Evolutionary conservation across 2,888 invertebrate species (phyloP), one percentile per base, ranked within the genome.

Genomic region (Apamea monoglypha): DNA sequence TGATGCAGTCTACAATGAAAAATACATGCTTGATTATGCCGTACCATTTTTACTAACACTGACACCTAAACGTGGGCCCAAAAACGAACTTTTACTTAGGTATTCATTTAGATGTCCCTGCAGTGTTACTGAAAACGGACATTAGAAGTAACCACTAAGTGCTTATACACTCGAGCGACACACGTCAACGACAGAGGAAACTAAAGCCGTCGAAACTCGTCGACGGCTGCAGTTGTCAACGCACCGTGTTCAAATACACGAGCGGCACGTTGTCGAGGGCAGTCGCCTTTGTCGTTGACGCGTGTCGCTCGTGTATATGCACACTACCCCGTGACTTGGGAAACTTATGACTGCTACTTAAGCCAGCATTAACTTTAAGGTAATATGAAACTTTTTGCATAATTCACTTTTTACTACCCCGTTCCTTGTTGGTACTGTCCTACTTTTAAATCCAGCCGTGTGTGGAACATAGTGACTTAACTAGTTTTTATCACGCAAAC

Each of bases 401-500:
- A 77, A 77, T 70, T 70, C 8, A 66, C 18, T 50, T 81, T 70
- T 77, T 59, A 68, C 40, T 56, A 59, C 71, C 10, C 12, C 29
- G 59, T 50, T 59, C 70, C 76, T 70, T 63, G 78, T 63, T 56
- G 10, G 36, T 74, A 66, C 67, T 87, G 78, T 50, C 74, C 85
- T 76, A 87, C 44, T 85, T 88, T 76, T 53, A 63, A 82, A 70
- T 72, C 21, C n/a, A 68, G 36, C 14, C 66, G 66, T 70, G 76
- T 68, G 78, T 74, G 73, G 36, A 67, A 71, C 53, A 36, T 50
- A 40, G 66, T 36, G 21, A 44, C 53, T n/a, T 61, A 72, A 87
- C 50, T 83, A 74, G 80, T 69, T 56, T 63, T n/a, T 67, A 74
- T 69, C 87, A 87, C 86, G 87, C 88, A 77, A 87, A 73, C 68